phyloP scores from a whole-genome alignment of 53 echinoderm and acorn worm genomes.

The Paelopatides confundens region DNA sequence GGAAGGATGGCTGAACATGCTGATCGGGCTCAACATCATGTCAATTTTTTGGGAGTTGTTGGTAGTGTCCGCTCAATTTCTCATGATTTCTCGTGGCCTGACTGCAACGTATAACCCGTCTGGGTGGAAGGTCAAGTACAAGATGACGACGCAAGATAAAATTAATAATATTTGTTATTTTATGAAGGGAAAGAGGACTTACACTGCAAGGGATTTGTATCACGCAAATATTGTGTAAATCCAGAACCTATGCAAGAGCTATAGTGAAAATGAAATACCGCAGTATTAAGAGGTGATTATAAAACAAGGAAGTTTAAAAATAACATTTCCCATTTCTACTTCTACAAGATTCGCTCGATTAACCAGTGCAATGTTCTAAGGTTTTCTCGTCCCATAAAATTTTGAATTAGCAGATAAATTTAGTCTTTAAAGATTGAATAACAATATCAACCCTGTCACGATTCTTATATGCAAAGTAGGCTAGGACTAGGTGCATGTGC shows the following conservation, averaged over 20 bases:
- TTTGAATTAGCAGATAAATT: too few species aligned
- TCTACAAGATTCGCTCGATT: too few species aligned
- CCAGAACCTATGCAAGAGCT: not conserved
- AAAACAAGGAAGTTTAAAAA: too few species aligned
- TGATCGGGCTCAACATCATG: slow-evolving; percentile 64
- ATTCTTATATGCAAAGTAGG: too few species aligned
- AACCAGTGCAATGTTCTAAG: too few species aligned
- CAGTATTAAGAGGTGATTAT: too few species aligned
- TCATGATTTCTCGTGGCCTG: slow-evolving; percentile 63
- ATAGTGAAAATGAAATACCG: too few species aligned
- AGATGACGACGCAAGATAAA: slow-evolving; percentile 44
- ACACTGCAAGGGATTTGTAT: slow-evolving; percentile 61
- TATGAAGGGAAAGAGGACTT: slow-evolving; percentile 78
- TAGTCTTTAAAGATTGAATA: too few species aligned
- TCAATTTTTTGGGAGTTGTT: slow-evolving; percentile 81
- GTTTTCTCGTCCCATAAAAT: too few species aligned
- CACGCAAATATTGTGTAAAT: slow-evolving; percentile 33
- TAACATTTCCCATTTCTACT: too few species aligned
- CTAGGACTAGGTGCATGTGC: too few species aligned
- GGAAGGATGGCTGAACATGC: slow-evolving; percentile 71
- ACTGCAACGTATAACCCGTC: slow-evolving; percentile 74
- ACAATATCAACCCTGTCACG: too few species aligned
- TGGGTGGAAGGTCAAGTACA: slow-evolving; percentile 14
- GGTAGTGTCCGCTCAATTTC: slow-evolving; percentile 70
- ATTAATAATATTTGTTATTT: slow-evolving; percentile 81